These are phyloP conservation scores for Venusia cambrica DNA, from an alignment of 2,888 invertebrate species.

Conservation along the genomic window DNA sequence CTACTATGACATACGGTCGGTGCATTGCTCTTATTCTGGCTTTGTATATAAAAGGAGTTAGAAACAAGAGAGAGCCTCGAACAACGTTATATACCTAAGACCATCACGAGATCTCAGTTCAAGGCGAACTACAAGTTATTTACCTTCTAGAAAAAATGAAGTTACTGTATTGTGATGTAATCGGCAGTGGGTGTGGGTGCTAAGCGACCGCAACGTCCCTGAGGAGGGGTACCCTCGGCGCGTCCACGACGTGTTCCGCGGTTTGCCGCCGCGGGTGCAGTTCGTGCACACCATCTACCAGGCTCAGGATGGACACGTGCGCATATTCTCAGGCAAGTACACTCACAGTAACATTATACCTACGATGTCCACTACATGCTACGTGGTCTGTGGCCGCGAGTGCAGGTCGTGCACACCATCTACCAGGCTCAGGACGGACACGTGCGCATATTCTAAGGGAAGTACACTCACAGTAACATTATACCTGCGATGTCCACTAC, in stretches of 20 bases:
- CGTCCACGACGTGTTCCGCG: conserved; percentile 82
- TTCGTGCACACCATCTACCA: conserved; percentile 87
- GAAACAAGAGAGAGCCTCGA: too few species aligned
- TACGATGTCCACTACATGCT: conserved; percentile 84
- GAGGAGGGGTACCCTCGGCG: conserved; percentile 59
- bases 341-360: too few species aligned
- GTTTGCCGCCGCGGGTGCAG: conserved; percentile 75
- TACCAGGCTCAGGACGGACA: conserved; percentile 86
- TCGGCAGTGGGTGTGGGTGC: conserved; percentile 86
- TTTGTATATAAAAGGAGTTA: too few species aligned
- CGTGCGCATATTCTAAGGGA: conserved; percentile 85
- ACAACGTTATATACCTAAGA: too few species aligned
- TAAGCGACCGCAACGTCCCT: conserved; percentile 55
- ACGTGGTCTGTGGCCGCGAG: conserved; percentile 75
- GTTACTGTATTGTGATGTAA: too few species aligned
- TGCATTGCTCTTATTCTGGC: too few species aligned
- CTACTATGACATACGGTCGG: too few species aligned
- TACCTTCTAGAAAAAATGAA: too few species aligned
- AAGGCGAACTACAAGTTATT: too few species aligned
- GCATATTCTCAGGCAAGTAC: conserved; percentile 84
- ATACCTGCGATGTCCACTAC: too few species aligned
- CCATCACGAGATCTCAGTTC: too few species aligned
- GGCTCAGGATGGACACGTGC: conserved; percentile 83
- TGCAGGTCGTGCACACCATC: conserved; percentile 83
- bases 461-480: too few species aligned